Evolutionary conservation across 2,113 vertebrate species (phyloP).

Genomic region (Lates calcarifer): DNA sequence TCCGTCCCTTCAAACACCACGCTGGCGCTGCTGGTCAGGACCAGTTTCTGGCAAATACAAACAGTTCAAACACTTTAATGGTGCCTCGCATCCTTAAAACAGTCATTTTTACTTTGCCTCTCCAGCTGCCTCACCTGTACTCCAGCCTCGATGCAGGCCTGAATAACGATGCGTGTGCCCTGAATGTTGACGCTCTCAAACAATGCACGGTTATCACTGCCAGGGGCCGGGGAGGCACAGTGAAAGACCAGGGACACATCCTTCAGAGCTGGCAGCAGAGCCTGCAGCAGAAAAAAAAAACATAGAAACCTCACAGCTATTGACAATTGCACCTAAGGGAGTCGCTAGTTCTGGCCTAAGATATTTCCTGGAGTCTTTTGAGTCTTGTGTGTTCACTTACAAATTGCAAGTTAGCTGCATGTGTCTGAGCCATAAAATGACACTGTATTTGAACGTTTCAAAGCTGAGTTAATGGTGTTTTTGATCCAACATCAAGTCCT

Average conservation of each 20-base stretch:
- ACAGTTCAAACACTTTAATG: neutral
- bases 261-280: slow-evolving; percentile 88
- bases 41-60: slow-evolving; percentile 87
- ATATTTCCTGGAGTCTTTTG: no score
- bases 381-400: neutral
- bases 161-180: slow-evolving; percentile 91
- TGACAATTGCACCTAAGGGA: neutral
- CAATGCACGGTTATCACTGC: slow-evolving; percentile 88
- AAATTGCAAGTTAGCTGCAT: neutral
- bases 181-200: slow-evolving; percentile 93
- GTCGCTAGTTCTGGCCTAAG: neutral
- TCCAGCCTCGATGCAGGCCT: slow-evolving; percentile 90
- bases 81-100: neutral
- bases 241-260: slow-evolving; percentile 92
- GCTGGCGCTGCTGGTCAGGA: slow-evolving; percentile 97
- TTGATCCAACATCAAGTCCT: no score
- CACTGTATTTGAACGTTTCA: neutral
- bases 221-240: slow-evolving; percentile 94
- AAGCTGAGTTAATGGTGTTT: no score
- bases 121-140: slow-evolving; percentile 88
- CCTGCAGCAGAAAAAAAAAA: slow-evolving; percentile 76
- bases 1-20: slow-evolving; percentile 95
- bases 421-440: neutral
- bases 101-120: neutral
- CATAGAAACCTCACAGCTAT: neutral